These are phyloP conservation scores for Procambarus clarkii DNA, from an alignment of 1,140 invertebrate species.

Conservation along the genomic window DNA sequence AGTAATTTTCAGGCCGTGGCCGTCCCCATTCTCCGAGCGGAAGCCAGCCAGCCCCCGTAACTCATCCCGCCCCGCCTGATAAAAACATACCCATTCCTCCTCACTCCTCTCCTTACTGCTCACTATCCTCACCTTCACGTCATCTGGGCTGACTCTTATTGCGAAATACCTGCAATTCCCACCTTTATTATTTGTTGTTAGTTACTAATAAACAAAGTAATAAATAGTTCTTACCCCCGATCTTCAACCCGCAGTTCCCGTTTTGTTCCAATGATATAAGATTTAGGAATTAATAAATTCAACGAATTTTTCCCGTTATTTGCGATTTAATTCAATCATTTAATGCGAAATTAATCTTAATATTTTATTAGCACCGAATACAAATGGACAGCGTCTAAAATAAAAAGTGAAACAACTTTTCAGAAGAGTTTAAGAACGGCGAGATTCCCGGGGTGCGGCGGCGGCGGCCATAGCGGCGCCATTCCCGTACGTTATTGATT, in stretches of 20 bases:
- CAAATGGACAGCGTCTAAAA: neutral
- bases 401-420: constrained; percentile 36
- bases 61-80: constrained; percentile 31
- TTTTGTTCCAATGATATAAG: constrained; percentile 73
- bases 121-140: neutral
- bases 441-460: constrained; percentile 56
- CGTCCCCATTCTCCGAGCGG: constrained; percentile 27
- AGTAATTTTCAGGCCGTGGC: neutral
- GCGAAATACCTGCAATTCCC: constrained; percentile 21
- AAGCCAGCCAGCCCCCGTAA: constrained; percentile 30
- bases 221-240: constrained; percentile 68
- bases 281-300: constrained; percentile 19
- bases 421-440: constrained; percentile 45
- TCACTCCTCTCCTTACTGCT: neutral
- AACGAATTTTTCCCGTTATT: neutral
- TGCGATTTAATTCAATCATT: neutral
- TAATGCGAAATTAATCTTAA: neutral
- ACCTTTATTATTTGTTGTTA: constrained; percentile 25
- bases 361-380: neutral
- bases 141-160: constrained; percentile 35
- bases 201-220: constrained; percentile 61
- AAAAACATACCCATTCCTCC: constrained; percentile 40
- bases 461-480: constrained; percentile 71
- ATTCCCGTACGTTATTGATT: constrained; percentile 73
- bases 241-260: constrained; percentile 69